A percentile compares a stretch with the other conserved stretches of the same genome.
Conservation (phyloP, 2,113 vertebrate species). For the Siniperca chuatsi region DNA sequence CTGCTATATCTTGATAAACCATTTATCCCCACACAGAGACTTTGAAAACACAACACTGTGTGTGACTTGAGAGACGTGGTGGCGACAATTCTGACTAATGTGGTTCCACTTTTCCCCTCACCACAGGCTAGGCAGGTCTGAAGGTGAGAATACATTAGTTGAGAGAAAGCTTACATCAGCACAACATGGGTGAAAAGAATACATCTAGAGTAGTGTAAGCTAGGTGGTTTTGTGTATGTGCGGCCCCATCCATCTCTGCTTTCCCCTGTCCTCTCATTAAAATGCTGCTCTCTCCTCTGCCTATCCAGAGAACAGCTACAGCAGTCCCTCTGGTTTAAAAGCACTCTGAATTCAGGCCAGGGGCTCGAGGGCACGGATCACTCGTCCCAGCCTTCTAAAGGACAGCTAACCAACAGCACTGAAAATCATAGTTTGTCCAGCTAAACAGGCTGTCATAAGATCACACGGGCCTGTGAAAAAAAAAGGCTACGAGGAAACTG, state of each 20-base stretch:
- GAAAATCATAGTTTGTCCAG: constrained; percentile 35
- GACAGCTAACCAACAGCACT: constrained; percentile 30
- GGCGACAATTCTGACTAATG: constrained; percentile 39
- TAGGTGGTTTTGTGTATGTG: constrained; percentile 22
- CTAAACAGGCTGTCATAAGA: constrained; percentile 17
- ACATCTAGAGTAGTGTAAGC: constrained; percentile 20
- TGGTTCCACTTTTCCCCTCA: background rate
- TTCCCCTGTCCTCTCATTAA: constrained; percentile 47
- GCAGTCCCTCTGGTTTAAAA: constrained; percentile 50
- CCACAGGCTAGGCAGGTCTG: constrained; percentile 6
- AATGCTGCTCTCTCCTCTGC: constrained; percentile 34
- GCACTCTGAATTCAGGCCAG: constrained; percentile 53
- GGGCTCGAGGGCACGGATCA: constrained; percentile 34
- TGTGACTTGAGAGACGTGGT: background rate
- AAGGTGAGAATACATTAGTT: constrained; percentile 28
- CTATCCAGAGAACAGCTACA: constrained; percentile 18
- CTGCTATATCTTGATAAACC: constrained; percentile 7
- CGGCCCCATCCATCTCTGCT: constrained; percentile 51
- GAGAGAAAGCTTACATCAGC: constrained; percentile 42
- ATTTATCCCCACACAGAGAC: background rate
- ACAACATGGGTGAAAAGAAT: constrained; percentile 12
- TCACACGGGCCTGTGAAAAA: background rate
- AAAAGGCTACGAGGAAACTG: background rate
- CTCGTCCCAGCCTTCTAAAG: constrained; percentile 29
- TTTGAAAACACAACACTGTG: constrained; percentile 6